Conservation (phyloP, 92 coral and sea anemone species). For the Siderastrea siderea region DNA sequence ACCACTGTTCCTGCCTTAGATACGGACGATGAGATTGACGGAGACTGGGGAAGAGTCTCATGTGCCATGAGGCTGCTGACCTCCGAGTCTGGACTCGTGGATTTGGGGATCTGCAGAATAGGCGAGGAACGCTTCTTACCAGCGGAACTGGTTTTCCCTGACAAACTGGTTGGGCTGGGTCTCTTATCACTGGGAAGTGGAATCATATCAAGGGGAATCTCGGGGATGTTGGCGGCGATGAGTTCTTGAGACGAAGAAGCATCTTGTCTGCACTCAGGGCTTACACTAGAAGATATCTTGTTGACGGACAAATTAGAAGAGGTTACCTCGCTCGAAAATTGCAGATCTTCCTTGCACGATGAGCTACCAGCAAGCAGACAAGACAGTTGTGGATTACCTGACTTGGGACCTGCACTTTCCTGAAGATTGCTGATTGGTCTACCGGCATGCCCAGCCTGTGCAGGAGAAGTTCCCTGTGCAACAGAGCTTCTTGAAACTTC, state of each 20-base stretch:
- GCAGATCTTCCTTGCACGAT: background rate
- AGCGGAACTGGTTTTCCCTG: background rate
- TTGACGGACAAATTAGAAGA: constrained; percentile 10
- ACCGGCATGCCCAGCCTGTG: background rate
- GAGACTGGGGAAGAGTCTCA: constrained; percentile 86
- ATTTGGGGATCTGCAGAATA: constrained; percentile 21
- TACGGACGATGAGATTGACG: constrained; percentile 81
- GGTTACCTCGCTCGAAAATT: constrained; percentile 4
- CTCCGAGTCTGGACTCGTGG: constrained; percentile 81
- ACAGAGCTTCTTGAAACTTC: background rate
- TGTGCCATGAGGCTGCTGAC: constrained; percentile 82
- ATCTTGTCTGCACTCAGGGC: background rate
- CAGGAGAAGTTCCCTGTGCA: background rate
- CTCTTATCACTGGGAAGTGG: constrained; percentile 52
- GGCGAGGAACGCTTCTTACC: constrained; percentile 23
- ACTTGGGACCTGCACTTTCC: background rate
- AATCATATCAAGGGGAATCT: constrained; percentile 50
- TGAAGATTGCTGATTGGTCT: background rate
- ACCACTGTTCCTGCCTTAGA: constrained; percentile 48
- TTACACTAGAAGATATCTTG: constrained; percentile 31
- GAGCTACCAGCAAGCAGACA: background rate
- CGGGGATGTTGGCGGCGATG: background rate
- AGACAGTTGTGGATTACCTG: background rate
- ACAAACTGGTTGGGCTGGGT: constrained; percentile 30
- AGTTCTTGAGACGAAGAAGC: constrained; percentile 5